Base-by-base conservation (phyloP, 2,888 invertebrate genomes). In the Ormyrus rosae region DNA sequence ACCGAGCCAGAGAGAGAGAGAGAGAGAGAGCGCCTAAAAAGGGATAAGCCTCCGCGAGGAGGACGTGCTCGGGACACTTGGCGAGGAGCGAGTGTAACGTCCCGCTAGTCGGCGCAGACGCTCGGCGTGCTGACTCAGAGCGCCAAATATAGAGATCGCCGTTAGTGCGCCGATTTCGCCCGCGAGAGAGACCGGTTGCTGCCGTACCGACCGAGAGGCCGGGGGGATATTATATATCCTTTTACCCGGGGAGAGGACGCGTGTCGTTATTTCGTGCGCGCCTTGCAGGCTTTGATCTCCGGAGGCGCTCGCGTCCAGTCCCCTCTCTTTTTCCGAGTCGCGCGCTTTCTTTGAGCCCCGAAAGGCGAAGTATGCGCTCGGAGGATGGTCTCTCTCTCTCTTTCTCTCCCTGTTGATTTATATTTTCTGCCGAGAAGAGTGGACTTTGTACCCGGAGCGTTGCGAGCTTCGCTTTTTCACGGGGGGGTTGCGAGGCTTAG, bases 111-210 rank as follows among this genome's bases (percentile, higher is more conserved):
- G 6, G 8, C 9, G 60, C 6, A 11, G 68, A n/a, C 72, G 76
- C 68, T 72, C 80, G 45, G 19, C 19, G 19, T 64, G 69, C 70
- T 87, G 85, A 87, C 78, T 86, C 85, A 86, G 82, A 83, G 76
- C 19, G 82, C 85, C 86, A 85, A 86, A 86, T 86, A 86, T 87
- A 86, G 85, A 61, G 74, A 83, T 82, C 70, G 74, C 11, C 55
- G 13, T 55, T 19, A 11, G n/a, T 46, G 55, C 8, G 65, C 65
- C 63, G 73, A 79, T 79, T 79, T 79, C 63, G 60, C 19, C 51
- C 45, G 6, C 6, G 19, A 19, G 11, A 4, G n/a, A 51, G 50
- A 61, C 19, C 68, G 63, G 63, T 19, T 56, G 9, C 80, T 71
- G 58, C 50, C n/a, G 60, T 80, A 80, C 71, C 80, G 80, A 75